Percentiles rank a stretch among this genome's conserved stretches.
phyloP scores from a whole-genome alignment of 1,140 invertebrate species.

The Drosophila elegans region DNA sequence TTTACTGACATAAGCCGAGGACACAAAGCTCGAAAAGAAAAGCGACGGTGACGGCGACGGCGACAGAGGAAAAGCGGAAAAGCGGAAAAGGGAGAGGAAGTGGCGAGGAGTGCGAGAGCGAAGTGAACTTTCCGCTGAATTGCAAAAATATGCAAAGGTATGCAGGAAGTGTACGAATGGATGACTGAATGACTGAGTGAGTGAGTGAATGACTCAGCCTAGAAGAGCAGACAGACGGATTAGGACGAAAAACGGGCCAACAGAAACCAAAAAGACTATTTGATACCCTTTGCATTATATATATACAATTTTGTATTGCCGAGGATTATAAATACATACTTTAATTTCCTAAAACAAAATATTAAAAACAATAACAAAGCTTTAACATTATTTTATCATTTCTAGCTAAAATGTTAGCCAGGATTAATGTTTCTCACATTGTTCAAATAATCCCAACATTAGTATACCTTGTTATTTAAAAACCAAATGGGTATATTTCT shows the following conservation, averaged over 20 bases:
- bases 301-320: too few species aligned
- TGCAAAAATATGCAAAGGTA: conserved; percentile 83
- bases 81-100: conserved; percentile 24
- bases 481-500: conserved; percentile 3
- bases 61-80: conserved; percentile 3
- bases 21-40: conserved; percentile 18
- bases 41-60: background rate
- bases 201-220: conserved; percentile 30
- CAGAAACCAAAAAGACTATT: too few species aligned
- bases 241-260: conserved; percentile 1
- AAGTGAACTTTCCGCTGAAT: conserved; percentile 77
- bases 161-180: conserved; percentile 50
- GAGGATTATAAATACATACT: too few species aligned
- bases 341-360: too few species aligned
- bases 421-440: too few species aligned
- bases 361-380: too few species aligned
- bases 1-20: conserved; percentile 75
- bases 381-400: too few species aligned
- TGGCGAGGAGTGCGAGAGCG: conserved; percentile 24
- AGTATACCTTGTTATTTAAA: too few species aligned
- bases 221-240: conserved; percentile 36
- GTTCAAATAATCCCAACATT: too few species aligned
- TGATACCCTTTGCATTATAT: conserved; percentile 7
- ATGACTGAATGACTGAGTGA: conserved; percentile 53
- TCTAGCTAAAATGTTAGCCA: too few species aligned